Conservation (phyloP, 1,140 invertebrate species). For the Caenorhabditis latens region DNA sequence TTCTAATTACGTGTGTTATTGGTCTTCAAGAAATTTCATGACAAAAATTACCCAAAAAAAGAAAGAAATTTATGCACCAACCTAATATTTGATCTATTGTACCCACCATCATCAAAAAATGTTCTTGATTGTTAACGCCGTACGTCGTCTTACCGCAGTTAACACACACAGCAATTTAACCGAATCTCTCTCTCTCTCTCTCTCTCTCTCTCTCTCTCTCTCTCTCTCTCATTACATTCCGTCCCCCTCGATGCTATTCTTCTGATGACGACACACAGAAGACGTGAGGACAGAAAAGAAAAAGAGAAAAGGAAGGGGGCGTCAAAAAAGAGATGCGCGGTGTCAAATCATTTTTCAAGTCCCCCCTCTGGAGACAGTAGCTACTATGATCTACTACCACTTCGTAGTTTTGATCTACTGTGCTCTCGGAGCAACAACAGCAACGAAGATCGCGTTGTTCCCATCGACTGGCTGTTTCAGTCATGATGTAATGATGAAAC, state of each 20-base stretch:
- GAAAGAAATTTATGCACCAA: no score
- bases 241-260: no score
- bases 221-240: no score
- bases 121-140: constrained; percentile 35
- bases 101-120: not conserved
- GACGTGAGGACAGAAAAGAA: constrained; percentile 6
- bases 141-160: not conserved
- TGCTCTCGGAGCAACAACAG: constrained; percentile 5
- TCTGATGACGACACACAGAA: constrained; percentile 23
- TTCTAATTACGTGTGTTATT: no score
- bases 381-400: not conserved
- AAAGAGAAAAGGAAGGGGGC: constrained; percentile 1
- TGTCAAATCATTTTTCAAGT: not conserved
- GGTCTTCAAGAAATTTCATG: no score
- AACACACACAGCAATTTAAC: not conserved
- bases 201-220: no score
- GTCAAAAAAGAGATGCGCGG: not conserved
- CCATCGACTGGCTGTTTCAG: constrained; percentile 71
- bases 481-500: constrained; percentile 73
- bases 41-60: no score
- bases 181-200: not conserved
- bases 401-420: not conserved
- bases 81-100: no score
- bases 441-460: constrained; percentile 65
- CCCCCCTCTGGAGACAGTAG: not conserved